Base-by-base conservation (phyloP, 2,113 vertebrate genomes). In the Lophochroa leadbeateri region DNA sequence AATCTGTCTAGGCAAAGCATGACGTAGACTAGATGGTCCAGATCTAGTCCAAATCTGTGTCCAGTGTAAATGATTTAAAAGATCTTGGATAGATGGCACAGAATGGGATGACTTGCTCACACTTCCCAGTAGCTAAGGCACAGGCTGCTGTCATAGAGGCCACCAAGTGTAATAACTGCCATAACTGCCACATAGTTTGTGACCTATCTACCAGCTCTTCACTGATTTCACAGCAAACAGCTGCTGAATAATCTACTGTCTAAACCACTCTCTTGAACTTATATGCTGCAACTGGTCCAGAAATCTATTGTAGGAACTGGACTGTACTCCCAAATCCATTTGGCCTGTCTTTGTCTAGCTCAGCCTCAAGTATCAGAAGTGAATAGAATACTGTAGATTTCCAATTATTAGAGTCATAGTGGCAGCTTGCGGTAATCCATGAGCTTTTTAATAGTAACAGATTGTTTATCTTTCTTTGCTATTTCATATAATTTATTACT, bases 381-480 rank as follows among this genome's bases (percentile, higher is more conserved):
- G 9, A 90, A 65, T 21, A 41, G 10, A 52, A 14, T 74, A 70
- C 60, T 78, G 27, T 46, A 71, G 29, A 33, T 68, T 57, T 10
- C 12, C 24, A 41, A 27, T 64, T 74, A 79, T 39, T 71, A 71
- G 3, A 83, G 14, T 2, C 17, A 17, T 53, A 47, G 46, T 77
- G 31, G 5, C 46, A 92, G 39, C 23, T 81, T 95, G 33, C 49
- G 61, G n/a, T 25, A 67, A 50, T 18, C 20, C 43, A 37, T 44
- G 55, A 88, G 24, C 4, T 80, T 91, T 90, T 85, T 25, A 35
- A 19, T 68, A 50, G 78, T 57, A 86, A 57, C 4, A 70, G 41
- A 68, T 82, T 81, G 23, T 83, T 95, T 95, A 79, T 84, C 70
- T 86, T 78, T 82, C 44, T 91, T 77, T 87, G 41, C 17, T 76